Evolutionary conservation across 2,113 vertebrate species (phyloP).

Genomic region (Recurvirostra avosetta): DNA sequence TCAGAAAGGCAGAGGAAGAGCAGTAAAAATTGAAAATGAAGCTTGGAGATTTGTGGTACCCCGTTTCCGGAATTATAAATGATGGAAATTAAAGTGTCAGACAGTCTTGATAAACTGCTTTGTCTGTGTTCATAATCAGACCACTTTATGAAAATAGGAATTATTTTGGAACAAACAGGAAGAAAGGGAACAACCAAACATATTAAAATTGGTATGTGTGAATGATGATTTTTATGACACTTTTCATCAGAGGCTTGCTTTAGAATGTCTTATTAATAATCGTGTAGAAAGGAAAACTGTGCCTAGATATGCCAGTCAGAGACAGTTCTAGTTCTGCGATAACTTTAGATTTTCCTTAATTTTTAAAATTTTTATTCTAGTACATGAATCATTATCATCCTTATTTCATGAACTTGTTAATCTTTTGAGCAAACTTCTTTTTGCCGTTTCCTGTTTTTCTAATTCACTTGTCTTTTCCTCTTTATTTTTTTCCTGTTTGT

Average conservation of each 20-base stretch:
- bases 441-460: not conserved
- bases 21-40: constrained; percentile 28
- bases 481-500: not conserved
- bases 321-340: not conserved
- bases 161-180: not conserved
- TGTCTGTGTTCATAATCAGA: not conserved
- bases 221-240: constrained; percentile 24
- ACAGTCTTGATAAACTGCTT: not conserved
- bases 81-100: not conserved
- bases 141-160: not conserved
- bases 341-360: not conserved
- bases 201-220: not conserved
- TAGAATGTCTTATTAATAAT: not conserved
- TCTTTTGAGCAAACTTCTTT: not conserved
- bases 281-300: not conserved
- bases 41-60: not conserved
- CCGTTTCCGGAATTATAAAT: constrained; percentile 6
- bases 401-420: not conserved
- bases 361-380: not conserved
- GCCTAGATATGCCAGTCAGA: not conserved
- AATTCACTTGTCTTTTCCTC: not conserved
- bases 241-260: not conserved
- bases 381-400: not conserved
- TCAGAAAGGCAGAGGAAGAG: not conserved
- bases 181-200: not conserved